These are phyloP conservation scores for Pemphredon lugubris DNA, from an alignment of 2,888 invertebrate species.

Conservation along the genomic window DNA sequence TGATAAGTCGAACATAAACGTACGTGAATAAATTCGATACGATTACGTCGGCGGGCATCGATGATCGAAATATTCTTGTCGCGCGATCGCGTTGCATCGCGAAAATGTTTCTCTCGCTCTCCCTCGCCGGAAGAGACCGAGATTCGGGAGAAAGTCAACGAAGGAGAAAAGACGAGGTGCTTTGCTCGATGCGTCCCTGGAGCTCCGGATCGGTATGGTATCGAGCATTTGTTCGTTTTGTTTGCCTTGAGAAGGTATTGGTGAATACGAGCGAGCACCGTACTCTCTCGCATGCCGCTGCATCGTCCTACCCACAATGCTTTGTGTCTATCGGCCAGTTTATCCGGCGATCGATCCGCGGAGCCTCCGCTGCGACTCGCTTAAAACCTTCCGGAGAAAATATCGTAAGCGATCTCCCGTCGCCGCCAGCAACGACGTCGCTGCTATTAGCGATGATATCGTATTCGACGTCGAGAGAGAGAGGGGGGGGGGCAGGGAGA, in stretches of 20 bases:
- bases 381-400: slow-evolving; percentile 67
- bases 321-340: slow-evolving; percentile 68
- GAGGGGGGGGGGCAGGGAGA: neutral
- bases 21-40: too few species aligned
- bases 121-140: neutral
- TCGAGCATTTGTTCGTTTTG: slow-evolving; percentile 68
- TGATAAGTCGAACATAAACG: too few species aligned
- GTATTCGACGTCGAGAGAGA: slow-evolving; percentile 56
- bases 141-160: neutral
- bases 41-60: too few species aligned
- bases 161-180: neutral
- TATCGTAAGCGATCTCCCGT: slow-evolving; percentile 67
- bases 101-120: neutral
- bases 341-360: slow-evolving; percentile 68
- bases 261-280: slow-evolving; percentile 51
- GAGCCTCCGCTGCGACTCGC: slow-evolving; percentile 52
- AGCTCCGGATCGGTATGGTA: slow-evolving; percentile 59
- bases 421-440: slow-evolving; percentile 65
- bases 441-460: slow-evolving; percentile 67
- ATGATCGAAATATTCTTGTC: too few species aligned
- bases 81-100: too few species aligned
- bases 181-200: slow-evolving; percentile 52
- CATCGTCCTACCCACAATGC: slow-evolving; percentile 66
- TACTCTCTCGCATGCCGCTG: slow-evolving; percentile 58
- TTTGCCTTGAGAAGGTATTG: slow-evolving; percentile 66